Conservation (phyloP, 1,140 invertebrate genomes). For the Drosophila miranda region DNA sequence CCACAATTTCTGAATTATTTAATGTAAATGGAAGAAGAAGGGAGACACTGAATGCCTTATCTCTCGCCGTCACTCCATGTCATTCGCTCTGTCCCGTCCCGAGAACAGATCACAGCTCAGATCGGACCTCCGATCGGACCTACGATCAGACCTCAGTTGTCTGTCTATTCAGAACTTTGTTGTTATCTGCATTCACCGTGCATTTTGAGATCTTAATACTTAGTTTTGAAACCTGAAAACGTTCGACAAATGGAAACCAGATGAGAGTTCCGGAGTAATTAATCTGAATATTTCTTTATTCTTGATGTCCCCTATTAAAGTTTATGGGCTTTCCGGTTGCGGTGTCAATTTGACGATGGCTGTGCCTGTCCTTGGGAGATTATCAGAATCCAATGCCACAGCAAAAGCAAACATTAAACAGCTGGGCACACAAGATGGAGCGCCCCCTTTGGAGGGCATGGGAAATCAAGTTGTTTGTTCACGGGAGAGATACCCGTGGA, state of each 20-base stretch:
- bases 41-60: too few species aligned
- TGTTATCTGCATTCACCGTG: too few species aligned
- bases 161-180: too few species aligned
- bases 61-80: too few species aligned
- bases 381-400: slow-evolving; percentile 9
- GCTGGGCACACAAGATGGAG: slow-evolving; percentile 18
- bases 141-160: too few species aligned
- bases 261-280: too few species aligned
- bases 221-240: too few species aligned
- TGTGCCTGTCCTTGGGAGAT: slow-evolving; percentile 15
- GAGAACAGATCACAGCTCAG: too few species aligned
- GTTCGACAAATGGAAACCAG: too few species aligned
- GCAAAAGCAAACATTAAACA: slow-evolving; percentile 4
- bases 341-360: neutral
- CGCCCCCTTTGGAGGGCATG: neutral
- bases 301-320: neutral
- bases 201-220: too few species aligned
- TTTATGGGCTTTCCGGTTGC: neutral
- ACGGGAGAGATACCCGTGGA: slow-evolving; percentile 2
- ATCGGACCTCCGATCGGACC: too few species aligned
- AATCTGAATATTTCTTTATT: neutral
- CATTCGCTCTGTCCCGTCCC: too few species aligned
- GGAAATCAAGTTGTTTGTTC: slow-evolving; percentile 23
- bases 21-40: neutral
- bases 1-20: slow-evolving; percentile 6